Evolutionary conservation across 2,113 vertebrate species (phyloP).

Genomic region (Tyto alba): DNA sequence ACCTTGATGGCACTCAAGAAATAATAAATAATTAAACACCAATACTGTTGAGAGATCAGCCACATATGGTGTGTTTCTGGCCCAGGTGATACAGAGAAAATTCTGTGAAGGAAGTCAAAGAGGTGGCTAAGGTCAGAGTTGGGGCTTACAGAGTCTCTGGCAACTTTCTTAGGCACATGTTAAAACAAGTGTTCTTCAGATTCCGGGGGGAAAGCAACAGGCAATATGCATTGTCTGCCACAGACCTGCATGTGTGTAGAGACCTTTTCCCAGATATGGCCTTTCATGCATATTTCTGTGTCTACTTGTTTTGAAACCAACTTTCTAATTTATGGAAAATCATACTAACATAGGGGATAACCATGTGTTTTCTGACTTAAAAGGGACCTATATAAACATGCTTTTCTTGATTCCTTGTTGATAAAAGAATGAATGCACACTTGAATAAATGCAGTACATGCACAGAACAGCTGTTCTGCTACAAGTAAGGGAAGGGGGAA

Average conservation of each 20-base stretch:
- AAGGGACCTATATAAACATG: background rate
- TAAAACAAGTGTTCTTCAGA: background rate
- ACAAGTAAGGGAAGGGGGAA: background rate
- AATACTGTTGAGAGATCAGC: background rate
- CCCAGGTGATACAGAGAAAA: background rate
- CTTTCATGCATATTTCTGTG: background rate
- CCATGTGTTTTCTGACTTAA: background rate
- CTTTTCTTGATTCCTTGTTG: background rate
- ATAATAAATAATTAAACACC: conserved; percentile 20
- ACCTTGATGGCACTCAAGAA: background rate
- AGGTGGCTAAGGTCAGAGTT: background rate
- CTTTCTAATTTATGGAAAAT: background rate
- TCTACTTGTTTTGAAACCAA: background rate
- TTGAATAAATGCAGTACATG: background rate
- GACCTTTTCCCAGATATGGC: background rate
- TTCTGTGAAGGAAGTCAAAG: background rate
- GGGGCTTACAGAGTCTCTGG: background rate
- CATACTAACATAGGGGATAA: background rate
- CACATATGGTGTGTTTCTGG: background rate
- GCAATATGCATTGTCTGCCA: background rate
- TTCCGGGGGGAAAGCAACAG: background rate
- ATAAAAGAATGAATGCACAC: background rate
- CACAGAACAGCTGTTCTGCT: background rate
- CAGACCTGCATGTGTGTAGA: background rate
- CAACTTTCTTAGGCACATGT: conserved; percentile 2